phyloP scores from a whole-genome alignment of 2,797 vertebrate species.

The Falco berigora region DNA sequence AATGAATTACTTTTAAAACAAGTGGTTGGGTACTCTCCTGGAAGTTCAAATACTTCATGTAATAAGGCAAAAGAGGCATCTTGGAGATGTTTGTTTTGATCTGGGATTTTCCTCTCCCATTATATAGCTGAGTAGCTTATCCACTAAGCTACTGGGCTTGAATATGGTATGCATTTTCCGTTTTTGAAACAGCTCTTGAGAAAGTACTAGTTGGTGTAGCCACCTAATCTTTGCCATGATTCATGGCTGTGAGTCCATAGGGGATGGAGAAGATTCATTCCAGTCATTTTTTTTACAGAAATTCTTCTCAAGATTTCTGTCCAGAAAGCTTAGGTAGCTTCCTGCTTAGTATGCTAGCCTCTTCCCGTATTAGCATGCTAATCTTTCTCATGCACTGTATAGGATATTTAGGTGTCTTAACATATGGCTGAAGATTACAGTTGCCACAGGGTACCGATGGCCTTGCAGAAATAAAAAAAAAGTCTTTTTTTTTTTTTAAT shows the following conservation, averaged over 20 bases:
- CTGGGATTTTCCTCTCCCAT: rapidly evolving
- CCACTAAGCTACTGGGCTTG: neutral
- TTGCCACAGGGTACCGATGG: neutral
- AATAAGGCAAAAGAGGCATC: neutral
- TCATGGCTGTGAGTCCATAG: neutral
- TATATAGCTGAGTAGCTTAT: neutral
- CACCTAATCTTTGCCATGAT: neutral
- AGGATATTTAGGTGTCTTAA: neutral
- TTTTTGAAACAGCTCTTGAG: neutral
- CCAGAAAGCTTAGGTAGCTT: neutral
- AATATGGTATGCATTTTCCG: neutral
- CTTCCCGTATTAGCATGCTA: neutral
- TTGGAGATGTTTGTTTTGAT: neutral
- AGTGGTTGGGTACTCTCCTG: neutral
- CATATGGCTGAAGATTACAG: neutral
- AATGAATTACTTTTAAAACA: neutral
- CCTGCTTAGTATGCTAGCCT: neutral
- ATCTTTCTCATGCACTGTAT: neutral
- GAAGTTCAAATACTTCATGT: neutral
- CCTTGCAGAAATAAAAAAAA: neutral
- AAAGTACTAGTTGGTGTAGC: neutral
- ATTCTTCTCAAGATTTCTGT: neutral
- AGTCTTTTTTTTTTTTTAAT: neutral
- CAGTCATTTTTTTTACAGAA: neutral
- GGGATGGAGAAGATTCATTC: neutral